Base-by-base conservation (phyloP, 2,888 invertebrate genomes). In the Molanna angustata region DNA sequence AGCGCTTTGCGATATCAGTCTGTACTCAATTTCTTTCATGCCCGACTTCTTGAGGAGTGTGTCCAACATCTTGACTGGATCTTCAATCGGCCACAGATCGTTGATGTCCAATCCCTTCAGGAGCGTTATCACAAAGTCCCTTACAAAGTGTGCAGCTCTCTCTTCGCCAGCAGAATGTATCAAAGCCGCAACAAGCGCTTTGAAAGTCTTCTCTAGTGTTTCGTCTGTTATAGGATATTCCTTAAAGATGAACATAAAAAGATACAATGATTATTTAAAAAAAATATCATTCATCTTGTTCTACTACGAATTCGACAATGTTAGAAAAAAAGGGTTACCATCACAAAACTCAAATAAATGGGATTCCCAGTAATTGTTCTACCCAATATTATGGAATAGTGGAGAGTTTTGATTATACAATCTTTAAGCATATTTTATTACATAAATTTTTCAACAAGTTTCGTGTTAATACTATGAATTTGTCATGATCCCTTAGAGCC, bases 101-200 rank as follows among this genome's bases (percentile, higher is more conserved):
- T 84, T 85, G 3, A 98, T 69, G 67, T 96, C 92, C 68, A 88
- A 83, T 13, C 89, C 93, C 67, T 87, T 84, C 35, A 99, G 70
- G 64, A 88, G 88, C 2, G 90, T 84, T 50, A 98, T 80, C 48
- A 97, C 81, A 65, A 91, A 88, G 67, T 98, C 97, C 48, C 89
- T 76, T 1, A 97, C 82, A 72, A 99, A 94, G 52, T 77, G 71
- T 51, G 85, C 82, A 0, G 90, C 83, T 49, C 80, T 78, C 45
- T 83, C 79, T 35, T 76, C 69, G 20, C 85, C 84, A 19, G 85
- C 80, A 19, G 88, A 87, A 51, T 78, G 72, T 1, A 81, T 70
- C 3, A 97, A 68, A 0, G 90, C 91, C 13, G 86, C 88, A 27
- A 94, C 81, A 4, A 97, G 70, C 0, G 96, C 94, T 65, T 86